These are phyloP conservation scores for Drosophila paracracens DNA, from an alignment of 2,888 invertebrate species.

Conservation along the genomic window DNA sequence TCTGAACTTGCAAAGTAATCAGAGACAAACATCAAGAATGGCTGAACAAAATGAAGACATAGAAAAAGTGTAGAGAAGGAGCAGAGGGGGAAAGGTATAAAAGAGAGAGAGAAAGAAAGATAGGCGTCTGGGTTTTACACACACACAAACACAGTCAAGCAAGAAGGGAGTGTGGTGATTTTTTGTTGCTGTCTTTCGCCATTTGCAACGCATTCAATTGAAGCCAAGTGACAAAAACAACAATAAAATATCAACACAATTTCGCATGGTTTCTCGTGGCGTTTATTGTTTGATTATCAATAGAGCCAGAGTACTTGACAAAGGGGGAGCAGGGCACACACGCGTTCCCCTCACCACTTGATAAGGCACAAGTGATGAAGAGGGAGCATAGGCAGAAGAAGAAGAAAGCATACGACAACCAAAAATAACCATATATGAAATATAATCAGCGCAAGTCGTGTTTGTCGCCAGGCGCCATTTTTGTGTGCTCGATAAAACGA, in stretches of 20 bases:
- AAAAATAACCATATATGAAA: slow-evolving; percentile 6
- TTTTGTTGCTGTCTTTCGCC: slow-evolving; percentile 10
- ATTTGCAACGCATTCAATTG: slow-evolving; percentile 49
- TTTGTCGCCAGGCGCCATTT: slow-evolving; percentile 20
- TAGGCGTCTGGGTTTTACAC: slow-evolving; percentile 36
- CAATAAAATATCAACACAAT: slow-evolving; percentile 32
- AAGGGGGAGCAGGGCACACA: slow-evolving; percentile 1
- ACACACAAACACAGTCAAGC: slow-evolving; percentile 18
- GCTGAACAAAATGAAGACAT: slow-evolving; percentile 13
- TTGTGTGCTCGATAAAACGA: slow-evolving; percentile 43
- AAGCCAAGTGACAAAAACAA: slow-evolving; percentile 40
- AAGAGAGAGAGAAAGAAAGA: slow-evolving; percentile 26
- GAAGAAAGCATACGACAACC: background rate
- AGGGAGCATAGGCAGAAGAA: background rate
- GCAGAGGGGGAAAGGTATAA: background rate
- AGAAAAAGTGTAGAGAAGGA: slow-evolving; percentile 2
- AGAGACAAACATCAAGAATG: slow-evolving; percentile 24
- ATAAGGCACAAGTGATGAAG: slow-evolving; percentile 37
- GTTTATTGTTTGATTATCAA: slow-evolving; percentile 76
- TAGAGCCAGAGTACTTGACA: slow-evolving; percentile 30
- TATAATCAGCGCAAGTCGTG: slow-evolving; percentile 33
- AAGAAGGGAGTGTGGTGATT: background rate
- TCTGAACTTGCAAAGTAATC: slow-evolving; percentile 47
- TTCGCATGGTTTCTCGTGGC: slow-evolving; percentile 57
- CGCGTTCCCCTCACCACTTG: slow-evolving; percentile 2